Evolutionary conservation across 2,113 vertebrate species (phyloP), one percentile per base, ranked within the genome.

Genomic region (Elephantulus edwardii): DNA sequence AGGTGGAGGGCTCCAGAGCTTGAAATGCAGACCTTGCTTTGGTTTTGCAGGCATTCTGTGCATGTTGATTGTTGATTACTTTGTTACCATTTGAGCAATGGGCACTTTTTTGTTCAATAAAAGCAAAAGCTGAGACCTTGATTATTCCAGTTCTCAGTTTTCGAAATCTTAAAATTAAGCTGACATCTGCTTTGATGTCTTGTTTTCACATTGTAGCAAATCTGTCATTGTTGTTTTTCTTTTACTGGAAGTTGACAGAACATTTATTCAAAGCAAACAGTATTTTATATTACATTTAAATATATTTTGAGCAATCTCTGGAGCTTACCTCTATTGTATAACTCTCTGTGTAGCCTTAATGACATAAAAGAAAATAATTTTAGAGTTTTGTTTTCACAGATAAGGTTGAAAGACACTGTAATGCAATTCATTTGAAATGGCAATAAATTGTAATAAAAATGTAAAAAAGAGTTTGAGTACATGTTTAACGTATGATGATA

Each of bases 61-160:
- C 38, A 24, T 66, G 33, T 44, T 89, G 50, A 48, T 1, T 84
- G 66, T 93, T 56, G 72, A 44, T 71, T 82, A 58, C 60, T 77
- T 1, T 90, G 70, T 68, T 90, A 79, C 68, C 50, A 60, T 84
- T 89, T 95, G 81, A 83, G 82, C 95, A 96, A 88, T 89, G 52
- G 54, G 3, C 78, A 56, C 26, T 75, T 80, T 44, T 66, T 66
- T 8, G 1, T 84, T 19, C 42, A 30, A 72, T 50, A 44, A 62
- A 74, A 93, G 86, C 13, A 79, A 93, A 76, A 89, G 16, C 52
- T 33, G 8, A 71, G 13, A 8, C 13, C 46, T 20, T 92, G 24
- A 8, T 17, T 90, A 17, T 70, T 80, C 46, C 3, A 82, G 13
- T 88, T 86, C 68, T 89, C 40, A 88, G 80, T 70, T 71, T 84